phyloP scores from a whole-genome alignment of 2,797 vertebrate species.

The Austrolebias charrua region DNA sequence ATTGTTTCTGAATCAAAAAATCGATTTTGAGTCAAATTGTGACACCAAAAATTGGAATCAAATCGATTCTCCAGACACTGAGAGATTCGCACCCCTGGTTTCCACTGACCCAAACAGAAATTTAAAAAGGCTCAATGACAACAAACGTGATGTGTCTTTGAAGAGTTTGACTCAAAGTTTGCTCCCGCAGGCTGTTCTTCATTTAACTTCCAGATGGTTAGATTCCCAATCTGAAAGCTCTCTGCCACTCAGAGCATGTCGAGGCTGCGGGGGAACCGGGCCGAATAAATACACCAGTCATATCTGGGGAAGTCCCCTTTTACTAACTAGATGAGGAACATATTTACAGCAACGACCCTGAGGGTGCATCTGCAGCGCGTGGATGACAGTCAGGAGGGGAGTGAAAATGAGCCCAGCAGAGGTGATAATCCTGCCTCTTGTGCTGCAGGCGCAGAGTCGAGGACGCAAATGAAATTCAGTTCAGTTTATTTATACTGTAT shows the following conservation, averaged over 20 bases:
- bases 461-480: slow-evolving; percentile 16
- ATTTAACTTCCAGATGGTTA: slow-evolving; percentile 52
- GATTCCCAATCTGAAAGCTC: slow-evolving; percentile 58
- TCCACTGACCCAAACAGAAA: slow-evolving; percentile 41
- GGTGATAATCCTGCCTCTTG: slow-evolving; percentile 25
- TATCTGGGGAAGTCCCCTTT: slow-evolving; percentile 45
- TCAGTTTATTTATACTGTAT: no score
- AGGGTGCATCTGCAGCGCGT: slow-evolving; percentile 4
- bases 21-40: no score
- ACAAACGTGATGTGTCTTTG: slow-evolving; percentile 45
- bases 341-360: slow-evolving; percentile 28
- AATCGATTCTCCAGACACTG: no score
- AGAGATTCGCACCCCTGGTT: no score
- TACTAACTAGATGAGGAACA: slow-evolving; percentile 32
- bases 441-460: slow-evolving; percentile 14
- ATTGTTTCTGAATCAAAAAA: no score
- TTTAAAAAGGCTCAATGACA: slow-evolving; percentile 19
- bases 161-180: slow-evolving; percentile 40
- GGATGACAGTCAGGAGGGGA: slow-evolving; percentile 32
- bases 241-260: slow-evolving; percentile 56
- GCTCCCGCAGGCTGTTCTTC: slow-evolving; percentile 48
- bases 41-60: no score
- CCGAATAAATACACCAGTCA: slow-evolving; percentile 39
- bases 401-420: slow-evolving; percentile 19
- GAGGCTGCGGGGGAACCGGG: slow-evolving; percentile 36